Base-by-base conservation (phyloP, 2,797 vertebrate genomes). In the Gallinago solitaria region DNA sequence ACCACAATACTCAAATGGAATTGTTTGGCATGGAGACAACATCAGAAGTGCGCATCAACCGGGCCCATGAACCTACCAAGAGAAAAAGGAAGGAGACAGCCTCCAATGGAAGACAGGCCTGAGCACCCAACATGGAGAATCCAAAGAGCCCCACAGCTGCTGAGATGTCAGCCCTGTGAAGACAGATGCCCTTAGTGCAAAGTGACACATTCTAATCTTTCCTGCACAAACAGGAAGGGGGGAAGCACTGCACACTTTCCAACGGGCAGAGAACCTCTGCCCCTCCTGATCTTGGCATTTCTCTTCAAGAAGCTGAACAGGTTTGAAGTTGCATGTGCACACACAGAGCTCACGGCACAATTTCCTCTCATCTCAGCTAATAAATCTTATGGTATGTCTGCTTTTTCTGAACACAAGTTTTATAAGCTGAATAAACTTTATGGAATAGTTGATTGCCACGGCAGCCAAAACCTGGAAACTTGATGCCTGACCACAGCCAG, bases 381-480 rank as follows among this genome's bases (percentile, higher is more conserved):
- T 87, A 74, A 94, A 89, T 77, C 94, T 84, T 35, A 69, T 0
- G 11, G 70, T 7, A 28, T 4, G 68, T 15, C 74, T 95, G 88
- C 41, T 90, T 95, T 77, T 84, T 77, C 90, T 95, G 93, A 91
- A 89, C 67, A 60, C 33, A 83, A 16, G 64, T 67, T 92, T 94
- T 90, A 54, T 61, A 91, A 95, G 86, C 71, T 93, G 95, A 77
- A 89, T 47, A 94, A 94, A 94, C 88, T 94, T 95, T 12, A 68
- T 1, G 21, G 85, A 94, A 90, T 48, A 59, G 85, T 88, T 90
- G 64, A 83, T 73, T 91, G 78, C 83, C 80, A 73, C 77, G 43
- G 80, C 89, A 93, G 85, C 45, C 8, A 60, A 90, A 90, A 77
- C 56, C 88, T 84, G 83, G 91, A 91, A 92, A 86, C 76, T 11